A percentile compares a stretch with the other conserved stretches of the same genome.
These are phyloP conservation scores for Aythya baeri DNA, from an alignment of 2,113 vertebrate species.

Conservation along the genomic window DNA sequence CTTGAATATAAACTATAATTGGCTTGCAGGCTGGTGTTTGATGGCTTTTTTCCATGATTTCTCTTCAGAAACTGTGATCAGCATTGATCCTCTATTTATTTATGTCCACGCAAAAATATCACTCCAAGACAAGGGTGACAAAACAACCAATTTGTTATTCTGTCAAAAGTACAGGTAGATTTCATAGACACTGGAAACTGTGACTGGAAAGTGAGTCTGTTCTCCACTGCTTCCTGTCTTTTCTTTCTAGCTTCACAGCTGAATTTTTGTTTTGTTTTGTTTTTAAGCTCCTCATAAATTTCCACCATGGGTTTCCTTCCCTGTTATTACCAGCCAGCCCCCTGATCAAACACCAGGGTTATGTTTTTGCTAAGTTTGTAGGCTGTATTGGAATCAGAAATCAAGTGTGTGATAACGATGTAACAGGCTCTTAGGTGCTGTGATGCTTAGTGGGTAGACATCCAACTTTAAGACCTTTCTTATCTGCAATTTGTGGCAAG, in stretches of 20 bases:
- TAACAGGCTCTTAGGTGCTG: not conserved
- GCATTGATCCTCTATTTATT: not conserved
- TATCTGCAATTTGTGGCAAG: constrained; percentile 7
- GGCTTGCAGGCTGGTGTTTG: not conserved
- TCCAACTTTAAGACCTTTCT: constrained; percentile 34
- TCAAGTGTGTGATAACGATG: not conserved
- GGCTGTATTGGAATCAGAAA: not conserved
- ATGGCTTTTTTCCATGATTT: not conserved
- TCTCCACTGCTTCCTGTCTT: not conserved
- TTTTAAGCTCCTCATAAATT: not conserved
- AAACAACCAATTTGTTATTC: not conserved
- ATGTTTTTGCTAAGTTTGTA: not conserved
- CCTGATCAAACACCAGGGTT: not conserved
- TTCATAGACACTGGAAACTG: not conserved
- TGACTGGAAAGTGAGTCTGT: not conserved
- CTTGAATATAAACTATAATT: not conserved
- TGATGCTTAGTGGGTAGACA: not conserved
- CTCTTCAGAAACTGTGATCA: not conserved
- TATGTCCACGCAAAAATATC: not conserved
- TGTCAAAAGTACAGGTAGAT: not conserved
- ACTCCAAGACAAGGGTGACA: not conserved
- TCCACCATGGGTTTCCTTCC: not conserved
- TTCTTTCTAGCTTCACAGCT: not conserved
- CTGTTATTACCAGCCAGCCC: not conserved
- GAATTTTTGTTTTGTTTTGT: not conserved